These are phyloP conservation scores for Todiramphus chloris DNA, from an alignment of 2,113 vertebrate species.

Conservation along the genomic window DNA sequence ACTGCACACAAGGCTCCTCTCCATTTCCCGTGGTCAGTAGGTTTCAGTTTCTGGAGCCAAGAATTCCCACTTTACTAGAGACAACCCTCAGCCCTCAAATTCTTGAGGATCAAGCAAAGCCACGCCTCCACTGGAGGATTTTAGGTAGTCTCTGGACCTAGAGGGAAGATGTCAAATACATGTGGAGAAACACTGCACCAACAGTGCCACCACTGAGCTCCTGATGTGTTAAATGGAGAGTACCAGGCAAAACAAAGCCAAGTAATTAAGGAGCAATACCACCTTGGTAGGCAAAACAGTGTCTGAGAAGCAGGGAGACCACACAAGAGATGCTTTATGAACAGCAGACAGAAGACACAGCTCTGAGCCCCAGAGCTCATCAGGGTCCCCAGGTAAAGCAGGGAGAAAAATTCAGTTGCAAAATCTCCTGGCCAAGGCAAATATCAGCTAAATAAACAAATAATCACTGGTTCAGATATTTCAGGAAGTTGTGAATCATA, in stretches of 20 bases:
- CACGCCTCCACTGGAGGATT: background rate
- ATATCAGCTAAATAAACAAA: background rate
- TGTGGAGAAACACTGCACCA: background rate
- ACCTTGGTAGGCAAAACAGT: background rate
- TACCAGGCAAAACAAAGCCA: background rate
- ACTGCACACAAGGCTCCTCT: background rate
- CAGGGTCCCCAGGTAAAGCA: background rate
- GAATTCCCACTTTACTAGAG: background rate
- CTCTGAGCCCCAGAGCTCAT: background rate
- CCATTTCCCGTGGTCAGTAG: accelerated
- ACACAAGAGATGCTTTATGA: background rate
- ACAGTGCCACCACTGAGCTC: background rate
- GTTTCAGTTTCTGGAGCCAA: background rate
- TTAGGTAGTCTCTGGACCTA: background rate
- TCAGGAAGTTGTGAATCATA: background rate
- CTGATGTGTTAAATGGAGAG: background rate
- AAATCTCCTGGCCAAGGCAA: background rate
- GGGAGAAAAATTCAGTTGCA: background rate
- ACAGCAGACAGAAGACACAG: background rate
- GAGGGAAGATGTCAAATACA: background rate
- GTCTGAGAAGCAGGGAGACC: background rate
- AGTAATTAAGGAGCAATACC: background rate
- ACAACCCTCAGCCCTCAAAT: background rate
- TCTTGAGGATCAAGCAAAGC: background rate
- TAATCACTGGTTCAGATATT: background rate